These are phyloP conservation scores for Coptodon bakossiorum DNA, from an alignment of 2,113 vertebrate genomes.

Conservation along the genomic window DNA sequence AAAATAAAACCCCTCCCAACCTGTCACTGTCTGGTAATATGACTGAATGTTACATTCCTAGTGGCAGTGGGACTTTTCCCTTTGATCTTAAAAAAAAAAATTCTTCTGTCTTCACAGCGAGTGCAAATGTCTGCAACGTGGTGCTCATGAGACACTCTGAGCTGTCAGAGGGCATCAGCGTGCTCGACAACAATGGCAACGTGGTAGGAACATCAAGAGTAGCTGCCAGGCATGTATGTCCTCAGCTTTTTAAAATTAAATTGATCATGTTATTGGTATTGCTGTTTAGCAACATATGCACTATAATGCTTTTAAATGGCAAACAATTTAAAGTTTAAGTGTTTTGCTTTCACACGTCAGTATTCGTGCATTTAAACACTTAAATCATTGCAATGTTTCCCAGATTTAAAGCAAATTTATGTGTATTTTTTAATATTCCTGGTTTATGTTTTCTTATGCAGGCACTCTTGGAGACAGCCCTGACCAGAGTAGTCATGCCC, in stretches of 20 bases:
- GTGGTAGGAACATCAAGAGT: slow-evolving; percentile 84
- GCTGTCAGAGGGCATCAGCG: slow-evolving; percentile 84
- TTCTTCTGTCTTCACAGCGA: slow-evolving; percentile 69
- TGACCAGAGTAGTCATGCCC: slow-evolving; percentile 88
- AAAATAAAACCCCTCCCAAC: background rate
- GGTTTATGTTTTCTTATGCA: slow-evolving; percentile 37
- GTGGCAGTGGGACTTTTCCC: background rate
- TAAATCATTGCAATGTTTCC: rapidly evolving
- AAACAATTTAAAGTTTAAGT: background rate
- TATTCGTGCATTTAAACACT: background rate
- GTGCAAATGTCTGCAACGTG: slow-evolving; percentile 90
- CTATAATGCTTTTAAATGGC: background rate
- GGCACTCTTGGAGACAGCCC: slow-evolving; percentile 88
- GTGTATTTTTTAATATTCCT: background rate
- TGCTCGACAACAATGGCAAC: slow-evolving; percentile 77
- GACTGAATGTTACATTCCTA: background rate
- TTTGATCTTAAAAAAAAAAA: background rate
- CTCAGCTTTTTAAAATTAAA: background rate
- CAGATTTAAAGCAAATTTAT: background rate
- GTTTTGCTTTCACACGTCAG: background rate
- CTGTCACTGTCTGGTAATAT: background rate
- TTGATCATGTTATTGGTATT: background rate
- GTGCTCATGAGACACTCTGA: slow-evolving; percentile 90
- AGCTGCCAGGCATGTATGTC: slow-evolving; percentile 84
- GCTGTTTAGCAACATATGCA: background rate